Percentiles rank a stretch among this genome's conserved stretches.
Evolutionary conservation across 2,113 vertebrate genomes (phyloP).

Genomic region (Bostrychus sinensis): DNA sequence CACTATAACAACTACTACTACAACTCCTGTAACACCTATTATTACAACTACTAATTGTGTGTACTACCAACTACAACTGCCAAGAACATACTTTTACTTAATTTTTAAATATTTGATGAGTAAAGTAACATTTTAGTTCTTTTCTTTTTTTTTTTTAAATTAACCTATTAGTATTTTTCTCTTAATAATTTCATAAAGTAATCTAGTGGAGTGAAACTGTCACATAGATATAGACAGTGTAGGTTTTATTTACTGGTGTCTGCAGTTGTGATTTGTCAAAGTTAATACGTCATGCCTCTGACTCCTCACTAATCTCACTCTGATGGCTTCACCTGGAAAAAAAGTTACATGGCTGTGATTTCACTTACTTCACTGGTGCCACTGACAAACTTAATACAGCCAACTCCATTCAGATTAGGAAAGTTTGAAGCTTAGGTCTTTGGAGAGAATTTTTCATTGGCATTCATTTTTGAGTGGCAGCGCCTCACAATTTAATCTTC

Average conservation of each 20-base stretch:
- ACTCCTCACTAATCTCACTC: neutral
- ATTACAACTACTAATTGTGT: too few species aligned
- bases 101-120: too few species aligned
- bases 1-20: too few species aligned
- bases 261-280: neutral
- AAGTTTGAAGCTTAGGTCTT: neutral
- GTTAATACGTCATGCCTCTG: neutral
- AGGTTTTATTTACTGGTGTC: neutral
- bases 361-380: neutral
- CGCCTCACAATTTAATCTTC: constrained; percentile 14
- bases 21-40: too few species aligned
- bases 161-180: too few species aligned
- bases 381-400: neutral
- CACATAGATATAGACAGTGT: neutral
- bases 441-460: constrained; percentile 4
- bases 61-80: too few species aligned
- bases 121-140: too few species aligned
- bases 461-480: neutral
- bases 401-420: constrained; percentile 4
- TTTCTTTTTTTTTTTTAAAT: too few species aligned
- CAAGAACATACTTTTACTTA: too few species aligned
- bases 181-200: too few species aligned
- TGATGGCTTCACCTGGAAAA: neutral
- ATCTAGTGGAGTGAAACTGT: too few species aligned
- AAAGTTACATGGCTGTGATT: neutral